Conservation (phyloP, 2,113 vertebrate genomes). For the Neotragus pygmaeus region DNA sequence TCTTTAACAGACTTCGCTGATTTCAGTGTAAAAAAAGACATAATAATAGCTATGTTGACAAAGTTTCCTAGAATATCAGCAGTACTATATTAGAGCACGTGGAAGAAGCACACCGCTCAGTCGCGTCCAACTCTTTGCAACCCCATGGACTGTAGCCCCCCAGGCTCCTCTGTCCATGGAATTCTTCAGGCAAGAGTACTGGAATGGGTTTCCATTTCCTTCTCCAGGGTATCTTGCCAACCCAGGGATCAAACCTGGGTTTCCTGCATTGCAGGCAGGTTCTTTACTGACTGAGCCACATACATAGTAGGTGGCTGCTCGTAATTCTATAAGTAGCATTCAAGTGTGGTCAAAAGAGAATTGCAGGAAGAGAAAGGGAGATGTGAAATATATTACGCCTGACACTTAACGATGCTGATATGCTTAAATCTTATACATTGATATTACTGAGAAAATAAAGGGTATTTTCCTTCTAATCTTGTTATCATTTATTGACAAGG, state of each 20-base stretch:
- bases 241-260: background rate
- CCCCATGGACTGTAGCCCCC: background rate
- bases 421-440: background rate
- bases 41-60: background rate
- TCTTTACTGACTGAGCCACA: background rate
- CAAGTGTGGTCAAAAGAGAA: background rate
- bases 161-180: background rate
- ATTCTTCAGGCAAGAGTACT: background rate
- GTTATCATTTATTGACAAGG: background rate
- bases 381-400: background rate
- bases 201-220: background rate
- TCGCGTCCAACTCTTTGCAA: background rate
- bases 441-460: background rate
- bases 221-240: background rate
- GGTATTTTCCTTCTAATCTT: background rate
- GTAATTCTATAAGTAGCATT: background rate
- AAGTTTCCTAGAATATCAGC: background rate
- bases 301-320: background rate
- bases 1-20: background rate
- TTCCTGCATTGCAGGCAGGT: background rate
- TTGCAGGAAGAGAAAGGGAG: background rate
- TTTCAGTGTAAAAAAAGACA: background rate
- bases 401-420: background rate
- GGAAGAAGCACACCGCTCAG: background rate
- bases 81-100: background rate